A percentile compares a stretch with the other conserved stretches of the same genome.
phyloP scores from a whole-genome alignment of 1,140 invertebrate species.

The Calosoma granatense region DNA sequence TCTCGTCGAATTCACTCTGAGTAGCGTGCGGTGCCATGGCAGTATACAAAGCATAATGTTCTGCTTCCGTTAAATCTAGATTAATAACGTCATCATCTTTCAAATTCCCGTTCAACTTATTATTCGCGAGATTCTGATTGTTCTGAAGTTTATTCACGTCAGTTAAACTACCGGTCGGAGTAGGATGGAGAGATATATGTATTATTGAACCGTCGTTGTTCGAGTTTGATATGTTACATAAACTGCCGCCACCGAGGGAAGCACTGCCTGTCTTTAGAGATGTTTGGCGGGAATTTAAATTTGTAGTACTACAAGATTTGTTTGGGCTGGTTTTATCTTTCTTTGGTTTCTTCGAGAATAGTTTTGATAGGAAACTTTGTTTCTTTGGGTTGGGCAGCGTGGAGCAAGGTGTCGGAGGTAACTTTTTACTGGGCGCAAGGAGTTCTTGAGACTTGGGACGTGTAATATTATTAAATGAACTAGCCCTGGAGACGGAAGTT shows the following conservation, averaged over 20 bases:
- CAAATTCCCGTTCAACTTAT: constrained; percentile 22
- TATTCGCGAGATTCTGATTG: constrained; percentile 29
- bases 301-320: constrained; percentile 20
- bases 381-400: constrained; percentile 46
- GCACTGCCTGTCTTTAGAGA: constrained; percentile 21
- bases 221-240: background rate
- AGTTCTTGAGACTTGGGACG: constrained; percentile 36
- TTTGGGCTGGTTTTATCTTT: constrained; percentile 28
- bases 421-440: constrained; percentile 33
- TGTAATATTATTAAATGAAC: constrained; percentile 22
- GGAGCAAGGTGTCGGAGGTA: constrained; percentile 36
- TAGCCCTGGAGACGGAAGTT: constrained; percentile 17
- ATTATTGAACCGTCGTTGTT: constrained; percentile 27
- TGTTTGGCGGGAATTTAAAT: constrained; percentile 15
- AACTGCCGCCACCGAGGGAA: constrained; percentile 6
- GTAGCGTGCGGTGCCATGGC: constrained; percentile 73
- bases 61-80: constrained; percentile 66
- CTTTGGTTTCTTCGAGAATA: constrained; percentile 41
- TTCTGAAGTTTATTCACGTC: constrained; percentile 35
- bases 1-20: constrained; percentile 75
- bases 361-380: constrained; percentile 52
- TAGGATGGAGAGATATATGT: constrained; percentile 36
- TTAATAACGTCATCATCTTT: constrained; percentile 29
- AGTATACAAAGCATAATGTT: constrained; percentile 77
- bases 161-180: background rate